Conservation (phyloP, 2,888 invertebrate genomes). For the Mallateleia sp. region DNA sequence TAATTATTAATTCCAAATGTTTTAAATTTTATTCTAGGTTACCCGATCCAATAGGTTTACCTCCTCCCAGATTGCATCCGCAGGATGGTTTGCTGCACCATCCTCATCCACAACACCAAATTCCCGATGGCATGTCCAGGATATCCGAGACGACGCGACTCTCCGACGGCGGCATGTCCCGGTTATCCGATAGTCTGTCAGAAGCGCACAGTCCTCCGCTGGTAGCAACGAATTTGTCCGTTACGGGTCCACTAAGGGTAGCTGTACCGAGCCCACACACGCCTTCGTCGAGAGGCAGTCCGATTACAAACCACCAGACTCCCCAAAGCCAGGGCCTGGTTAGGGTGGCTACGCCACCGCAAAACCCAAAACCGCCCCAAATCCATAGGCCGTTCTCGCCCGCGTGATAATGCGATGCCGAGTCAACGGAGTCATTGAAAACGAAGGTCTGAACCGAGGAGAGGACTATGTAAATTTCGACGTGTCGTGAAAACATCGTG, state of each 20-base stretch:
- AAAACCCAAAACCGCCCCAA: conserved; percentile 88
- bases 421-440: conserved; percentile 65
- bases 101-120: conserved; percentile 84
- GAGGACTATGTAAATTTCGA: too few species aligned
- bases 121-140: conserved; percentile 88
- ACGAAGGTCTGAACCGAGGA: conserved; percentile 64
- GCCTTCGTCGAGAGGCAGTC: conserved; percentile 89
- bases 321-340: conserved; percentile 86
- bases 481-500: too few species aligned
- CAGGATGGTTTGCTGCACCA: conserved; percentile 88
- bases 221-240: conserved; percentile 88
- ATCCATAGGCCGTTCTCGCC: conserved; percentile 89
- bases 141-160: conserved; percentile 88
- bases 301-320: conserved; percentile 85
- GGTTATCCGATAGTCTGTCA: conserved; percentile 88
- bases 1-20: neutral
- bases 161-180: conserved; percentile 88
- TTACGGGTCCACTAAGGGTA: conserved; percentile 88
- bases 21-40: conserved; percentile 84
- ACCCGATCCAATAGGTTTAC: conserved; percentile 87
- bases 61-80: conserved; percentile 87
- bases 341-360: conserved; percentile 88
- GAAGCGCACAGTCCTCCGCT: conserved; percentile 89
- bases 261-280: conserved; percentile 89
- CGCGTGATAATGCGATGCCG: conserved; percentile 88